These are phyloP conservation scores for Caenorhabditis auriculariae DNA, from an alignment of 2,888 invertebrate genomes.

Conservation along the genomic window DNA sequence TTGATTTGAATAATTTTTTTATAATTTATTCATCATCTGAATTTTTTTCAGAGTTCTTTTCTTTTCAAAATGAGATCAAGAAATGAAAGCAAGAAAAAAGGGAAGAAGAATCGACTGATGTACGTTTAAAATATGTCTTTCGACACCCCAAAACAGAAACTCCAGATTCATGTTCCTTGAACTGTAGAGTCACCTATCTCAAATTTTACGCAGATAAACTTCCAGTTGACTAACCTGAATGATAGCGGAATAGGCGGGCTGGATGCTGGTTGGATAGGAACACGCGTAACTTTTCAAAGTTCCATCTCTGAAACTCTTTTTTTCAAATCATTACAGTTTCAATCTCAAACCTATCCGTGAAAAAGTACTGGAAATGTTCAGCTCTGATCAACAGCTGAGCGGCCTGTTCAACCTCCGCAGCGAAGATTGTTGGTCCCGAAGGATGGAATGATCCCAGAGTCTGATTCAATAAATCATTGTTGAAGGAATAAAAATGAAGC, in stretches of 20 bases:
- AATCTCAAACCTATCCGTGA: slow-evolving; percentile 45
- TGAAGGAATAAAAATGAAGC: not conserved
- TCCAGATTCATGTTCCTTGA: too few relatives aligned
- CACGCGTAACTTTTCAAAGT: slow-evolving; percentile 47
- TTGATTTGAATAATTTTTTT: too few relatives aligned
- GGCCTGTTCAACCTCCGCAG: slow-evolving; percentile 38
- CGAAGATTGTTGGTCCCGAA: slow-evolving; percentile 33
- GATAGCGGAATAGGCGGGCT: slow-evolving; percentile 56
- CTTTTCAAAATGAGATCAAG: too few relatives aligned
- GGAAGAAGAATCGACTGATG: too few relatives aligned
- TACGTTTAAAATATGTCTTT: too few relatives aligned
- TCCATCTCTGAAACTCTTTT: slow-evolving; percentile 31
- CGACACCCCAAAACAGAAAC: too few relatives aligned
- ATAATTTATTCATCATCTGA: too few relatives aligned
- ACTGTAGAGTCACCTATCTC: too few relatives aligned
- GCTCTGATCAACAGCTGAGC: slow-evolving; percentile 29
- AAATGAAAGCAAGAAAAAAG: too few relatives aligned
- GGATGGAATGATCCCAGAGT: slow-evolving; percentile 47
- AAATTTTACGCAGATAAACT: too few relatives aligned
- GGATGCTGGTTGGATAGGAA: slow-evolving; percentile 52
- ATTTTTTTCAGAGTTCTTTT: too few relatives aligned
- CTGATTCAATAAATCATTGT: too few relatives aligned
- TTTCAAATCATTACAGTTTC: not conserved
- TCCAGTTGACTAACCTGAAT: slow-evolving; percentile 22
- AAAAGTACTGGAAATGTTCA: slow-evolving; percentile 53